A percentile compares a stretch with the other conserved stretches of the same genome.
Conservation (phyloP, 2,113 vertebrate species). For the Pavo muticus region DNA sequence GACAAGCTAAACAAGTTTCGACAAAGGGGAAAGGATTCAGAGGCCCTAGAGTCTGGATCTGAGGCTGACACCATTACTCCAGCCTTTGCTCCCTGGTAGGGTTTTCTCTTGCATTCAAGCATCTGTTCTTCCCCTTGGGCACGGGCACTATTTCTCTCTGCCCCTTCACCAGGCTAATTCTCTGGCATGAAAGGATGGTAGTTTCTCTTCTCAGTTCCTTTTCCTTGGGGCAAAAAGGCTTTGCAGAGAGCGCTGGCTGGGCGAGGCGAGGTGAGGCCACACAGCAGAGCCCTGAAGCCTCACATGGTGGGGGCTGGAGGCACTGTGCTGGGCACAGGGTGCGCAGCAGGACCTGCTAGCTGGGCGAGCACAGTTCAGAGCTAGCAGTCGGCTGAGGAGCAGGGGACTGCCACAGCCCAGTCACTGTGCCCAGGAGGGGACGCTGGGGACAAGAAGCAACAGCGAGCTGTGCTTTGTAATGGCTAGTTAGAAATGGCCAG, state of each 20-base stretch:
- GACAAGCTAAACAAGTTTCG: constrained; percentile 65
- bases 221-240: neutral
- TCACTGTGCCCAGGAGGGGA: neutral
- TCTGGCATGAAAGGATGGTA: neutral
- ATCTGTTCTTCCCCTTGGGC: neutral
- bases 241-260: neutral
- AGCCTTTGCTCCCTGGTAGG: neutral
- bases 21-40: neutral
- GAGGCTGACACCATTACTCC: neutral
- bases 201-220: neutral
- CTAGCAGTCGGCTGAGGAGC: fast-evolving
- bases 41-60: neutral
- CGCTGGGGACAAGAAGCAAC: neutral
- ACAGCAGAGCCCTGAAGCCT: neutral
- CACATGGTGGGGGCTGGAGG: neutral
- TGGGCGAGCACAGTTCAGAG: fast-evolving
- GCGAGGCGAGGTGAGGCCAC: neutral
- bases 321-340: neutral
- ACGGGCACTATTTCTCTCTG: neutral
- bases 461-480: neutral
- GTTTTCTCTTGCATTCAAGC: neutral
- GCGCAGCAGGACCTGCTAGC: neutral
- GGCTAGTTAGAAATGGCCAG: constrained; percentile 30
- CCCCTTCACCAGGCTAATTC: neutral
- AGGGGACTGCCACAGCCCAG: neutral